phyloP scores from a whole-genome alignment of 1,140 invertebrate species.

The Hyphantria cunea region DNA sequence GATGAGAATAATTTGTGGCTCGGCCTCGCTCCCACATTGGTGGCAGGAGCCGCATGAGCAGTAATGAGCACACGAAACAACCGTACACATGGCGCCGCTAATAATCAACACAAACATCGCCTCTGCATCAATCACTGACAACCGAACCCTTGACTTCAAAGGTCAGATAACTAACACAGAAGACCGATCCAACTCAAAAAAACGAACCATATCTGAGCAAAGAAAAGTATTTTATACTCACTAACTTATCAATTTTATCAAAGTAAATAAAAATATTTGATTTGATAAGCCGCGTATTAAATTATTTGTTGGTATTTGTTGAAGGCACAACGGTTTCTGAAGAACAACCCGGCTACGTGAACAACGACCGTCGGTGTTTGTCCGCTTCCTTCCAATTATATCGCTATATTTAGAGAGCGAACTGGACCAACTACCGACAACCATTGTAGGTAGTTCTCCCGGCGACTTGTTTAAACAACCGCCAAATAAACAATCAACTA shows the following conservation, averaged over 20 bases:
- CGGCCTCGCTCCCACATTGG: slow-evolving; percentile 30
- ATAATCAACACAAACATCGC: too few relatives aligned
- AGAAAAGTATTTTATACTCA: too few relatives aligned
- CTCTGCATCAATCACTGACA: too few relatives aligned
- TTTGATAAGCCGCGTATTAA: too few relatives aligned
- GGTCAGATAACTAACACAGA: too few relatives aligned
- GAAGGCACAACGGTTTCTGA: not conserved
- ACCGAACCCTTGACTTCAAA: too few relatives aligned
- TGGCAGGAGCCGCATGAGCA: not conserved
- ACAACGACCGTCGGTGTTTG: not conserved
- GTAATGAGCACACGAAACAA: not conserved
- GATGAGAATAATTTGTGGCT: slow-evolving; percentile 32
- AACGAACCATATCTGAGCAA: too few relatives aligned
- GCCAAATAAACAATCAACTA: slow-evolving; percentile 15
- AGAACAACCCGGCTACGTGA: not conserved
- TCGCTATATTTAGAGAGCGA: slow-evolving; percentile 8
- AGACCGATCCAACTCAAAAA: too few relatives aligned
- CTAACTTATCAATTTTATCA: too few relatives aligned
- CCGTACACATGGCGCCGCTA: too few relatives aligned
- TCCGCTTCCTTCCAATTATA: not conserved
- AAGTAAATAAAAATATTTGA: too few relatives aligned
- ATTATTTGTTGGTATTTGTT: not conserved
- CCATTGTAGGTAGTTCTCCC: slow-evolving; percentile 3
- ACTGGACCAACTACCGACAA: not conserved
- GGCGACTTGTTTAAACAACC: slow-evolving; percentile 9